These are phyloP conservation scores for Lichenostomus cassidix DNA, from an alignment of 2,113 vertebrate genomes.

Conservation along the genomic window DNA sequence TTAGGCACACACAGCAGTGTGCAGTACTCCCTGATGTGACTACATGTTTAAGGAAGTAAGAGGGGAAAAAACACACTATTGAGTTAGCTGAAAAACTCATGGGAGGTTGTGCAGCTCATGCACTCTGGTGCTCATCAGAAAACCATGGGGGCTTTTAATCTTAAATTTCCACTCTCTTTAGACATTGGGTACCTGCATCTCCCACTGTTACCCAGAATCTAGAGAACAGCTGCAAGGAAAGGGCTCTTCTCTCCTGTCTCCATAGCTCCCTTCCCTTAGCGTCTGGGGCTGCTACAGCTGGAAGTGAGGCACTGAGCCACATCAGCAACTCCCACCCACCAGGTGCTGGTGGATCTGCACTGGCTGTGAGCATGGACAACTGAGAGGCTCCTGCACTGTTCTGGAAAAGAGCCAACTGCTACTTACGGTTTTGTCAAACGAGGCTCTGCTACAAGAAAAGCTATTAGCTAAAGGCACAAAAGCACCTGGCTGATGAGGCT, in stretches of 20 bases:
- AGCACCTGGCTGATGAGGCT: background rate
- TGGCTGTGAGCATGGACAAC: background rate
- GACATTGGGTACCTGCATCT: background rate
- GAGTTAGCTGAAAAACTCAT: background rate
- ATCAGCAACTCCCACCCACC: background rate
- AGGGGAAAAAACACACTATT: background rate
- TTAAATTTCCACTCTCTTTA: background rate
- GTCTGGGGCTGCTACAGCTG: background rate
- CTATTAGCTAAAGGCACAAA: background rate
- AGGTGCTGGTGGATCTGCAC: background rate
- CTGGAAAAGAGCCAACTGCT: background rate
- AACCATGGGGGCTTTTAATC: accelerated
- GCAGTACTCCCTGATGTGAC: background rate
- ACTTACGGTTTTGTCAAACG: background rate
- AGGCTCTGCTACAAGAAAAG: background rate
- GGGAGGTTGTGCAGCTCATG: background rate
- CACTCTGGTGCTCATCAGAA: background rate
- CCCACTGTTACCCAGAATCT: background rate
- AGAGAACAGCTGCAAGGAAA: background rate
- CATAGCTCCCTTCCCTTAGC: background rate
- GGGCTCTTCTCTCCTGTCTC: background rate
- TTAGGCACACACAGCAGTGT: background rate
- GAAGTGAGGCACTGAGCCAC: background rate
- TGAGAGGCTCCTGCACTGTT: background rate
- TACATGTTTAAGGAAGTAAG: background rate